phyloP scores from a whole-genome alignment of 2,113 vertebrate species.

The Pholis gunnellus region DNA sequence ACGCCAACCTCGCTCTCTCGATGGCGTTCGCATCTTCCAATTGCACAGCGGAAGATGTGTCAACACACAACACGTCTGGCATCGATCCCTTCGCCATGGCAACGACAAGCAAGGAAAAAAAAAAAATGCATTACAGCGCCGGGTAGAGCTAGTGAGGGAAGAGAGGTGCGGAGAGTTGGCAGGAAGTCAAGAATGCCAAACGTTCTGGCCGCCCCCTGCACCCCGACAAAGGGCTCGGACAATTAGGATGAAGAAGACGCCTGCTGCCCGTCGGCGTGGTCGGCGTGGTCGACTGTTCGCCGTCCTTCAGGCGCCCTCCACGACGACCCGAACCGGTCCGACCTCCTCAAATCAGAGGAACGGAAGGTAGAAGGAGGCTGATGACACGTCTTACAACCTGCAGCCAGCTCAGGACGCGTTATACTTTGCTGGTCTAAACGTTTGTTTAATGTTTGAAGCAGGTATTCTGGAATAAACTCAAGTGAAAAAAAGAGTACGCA shows the following conservation, averaged over 20 bases:
- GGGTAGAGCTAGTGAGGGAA: slow-evolving; percentile 7
- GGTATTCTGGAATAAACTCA: not conserved
- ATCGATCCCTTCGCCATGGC: slow-evolving; percentile 88
- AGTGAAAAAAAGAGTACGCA: not conserved
- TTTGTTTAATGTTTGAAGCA: not conserved
- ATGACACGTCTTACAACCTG: not conserved
- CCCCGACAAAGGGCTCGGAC: slow-evolving; percentile 80
- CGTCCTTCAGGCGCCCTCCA: slow-evolving; percentile 47
- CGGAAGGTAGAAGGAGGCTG: not conserved
- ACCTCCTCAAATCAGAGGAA: slow-evolving; percentile 20
- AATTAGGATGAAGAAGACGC: slow-evolving; percentile 61
- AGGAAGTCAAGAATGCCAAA: slow-evolving; percentile 89
- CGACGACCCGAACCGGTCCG: not conserved
- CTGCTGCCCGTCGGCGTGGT: slow-evolving; percentile 30
- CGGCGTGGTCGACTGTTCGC: slow-evolving; percentile 15
- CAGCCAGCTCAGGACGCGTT: not conserved
- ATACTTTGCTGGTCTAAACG: not conserved
- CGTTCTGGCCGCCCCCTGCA: slow-evolving; percentile 80
- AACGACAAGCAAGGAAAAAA: slow-evolving; percentile 87
- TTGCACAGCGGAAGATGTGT: slow-evolving; percentile 29
- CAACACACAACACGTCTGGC: slow-evolving; percentile 89
- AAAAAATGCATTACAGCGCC: slow-evolving; percentile 84
- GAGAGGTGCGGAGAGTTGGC: slow-evolving; percentile 68
- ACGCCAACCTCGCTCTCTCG: slow-evolving; percentile 50
- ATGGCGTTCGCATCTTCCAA: not conserved